These are phyloP conservation scores for Trichomalopsis sarcophagae DNA, from an alignment of 1,140 invertebrate genomes.

Conservation along the genomic window DNA sequence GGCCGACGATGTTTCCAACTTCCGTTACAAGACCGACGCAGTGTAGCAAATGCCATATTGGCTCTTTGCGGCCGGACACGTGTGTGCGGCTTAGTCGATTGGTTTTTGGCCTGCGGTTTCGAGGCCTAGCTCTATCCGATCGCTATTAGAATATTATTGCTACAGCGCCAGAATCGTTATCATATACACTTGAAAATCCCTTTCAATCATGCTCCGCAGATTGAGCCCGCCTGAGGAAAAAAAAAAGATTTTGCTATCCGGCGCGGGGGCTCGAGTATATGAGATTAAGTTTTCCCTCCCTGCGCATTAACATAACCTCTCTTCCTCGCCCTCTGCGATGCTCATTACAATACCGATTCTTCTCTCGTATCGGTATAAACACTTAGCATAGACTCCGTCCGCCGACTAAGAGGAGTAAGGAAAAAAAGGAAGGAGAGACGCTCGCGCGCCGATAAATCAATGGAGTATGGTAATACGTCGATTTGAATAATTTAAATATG, in stretches of 20 bases:
- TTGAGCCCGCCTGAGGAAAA: not conserved
- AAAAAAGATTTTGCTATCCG: not conserved
- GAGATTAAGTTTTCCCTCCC: not conserved
- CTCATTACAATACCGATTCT: not conserved
- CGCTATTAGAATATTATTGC: too few species aligned
- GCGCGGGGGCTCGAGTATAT: not conserved
- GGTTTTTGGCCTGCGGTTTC: not conserved
- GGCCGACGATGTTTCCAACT: not conserved
- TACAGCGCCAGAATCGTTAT: too few species aligned
- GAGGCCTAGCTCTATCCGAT: not conserved
- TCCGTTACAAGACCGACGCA: conserved; percentile 39
- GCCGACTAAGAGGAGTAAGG: not conserved
- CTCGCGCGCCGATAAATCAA: conserved; percentile 72
- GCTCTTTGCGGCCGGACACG: not conserved
- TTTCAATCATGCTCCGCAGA: not conserved
- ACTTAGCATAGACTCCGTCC: conserved; percentile 7
- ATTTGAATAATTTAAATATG: conserved; percentile 75
- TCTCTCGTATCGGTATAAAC: conserved; percentile 13
- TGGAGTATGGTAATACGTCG: conserved; percentile 72
- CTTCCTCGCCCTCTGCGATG: not conserved
- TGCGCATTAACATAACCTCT: not conserved
- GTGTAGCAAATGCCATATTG: not conserved
- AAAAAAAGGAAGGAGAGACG: conserved; percentile 2
- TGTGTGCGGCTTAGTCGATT: not conserved
- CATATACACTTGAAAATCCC: not conserved